Evolutionary conservation across 1,140 invertebrate genomes (phyloP).

Genomic region (Eufriesea mexicana): DNA sequence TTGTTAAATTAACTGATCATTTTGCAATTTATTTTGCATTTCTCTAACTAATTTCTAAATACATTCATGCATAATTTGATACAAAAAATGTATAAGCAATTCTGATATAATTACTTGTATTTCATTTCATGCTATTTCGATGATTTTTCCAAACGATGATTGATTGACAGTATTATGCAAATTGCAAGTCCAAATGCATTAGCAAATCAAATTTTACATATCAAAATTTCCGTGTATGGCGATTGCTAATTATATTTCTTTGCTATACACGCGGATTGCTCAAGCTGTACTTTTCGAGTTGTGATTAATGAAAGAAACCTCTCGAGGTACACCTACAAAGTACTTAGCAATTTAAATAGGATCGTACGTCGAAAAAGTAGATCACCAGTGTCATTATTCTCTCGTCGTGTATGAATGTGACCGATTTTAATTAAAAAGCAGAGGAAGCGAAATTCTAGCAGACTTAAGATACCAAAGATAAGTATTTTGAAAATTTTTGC

Average conservation of each 20-base stretch:
- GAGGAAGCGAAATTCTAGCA: not conserved
- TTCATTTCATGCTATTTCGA: too few species aligned
- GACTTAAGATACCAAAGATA: too few species aligned
- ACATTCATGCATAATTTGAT: too few species aligned
- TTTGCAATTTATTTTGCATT: too few species aligned
- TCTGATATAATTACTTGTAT: too few species aligned
- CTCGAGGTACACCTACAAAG: not conserved
- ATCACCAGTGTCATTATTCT: not conserved
- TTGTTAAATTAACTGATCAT: too few species aligned
- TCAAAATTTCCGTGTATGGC: not conserved
- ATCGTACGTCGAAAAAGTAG: slow-evolving; percentile 5
- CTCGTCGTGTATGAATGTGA: not conserved
- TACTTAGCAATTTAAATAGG: slow-evolving; percentile 24
- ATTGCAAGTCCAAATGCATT: too few species aligned
- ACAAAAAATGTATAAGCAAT: too few species aligned
- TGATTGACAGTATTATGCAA: too few species aligned
- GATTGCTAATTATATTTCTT: not conserved
- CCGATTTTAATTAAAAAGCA: not conserved
- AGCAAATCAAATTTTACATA: not conserved
- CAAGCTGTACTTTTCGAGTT: slow-evolving; percentile 4
- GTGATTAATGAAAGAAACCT: slow-evolving; percentile 14
- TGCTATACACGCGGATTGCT: not conserved
- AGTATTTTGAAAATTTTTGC: not conserved
- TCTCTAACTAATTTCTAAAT: too few species aligned
- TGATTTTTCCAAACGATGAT: too few species aligned